Conservation (phyloP, 2,888 invertebrate genomes). For the Nyleta sp. region DNA sequence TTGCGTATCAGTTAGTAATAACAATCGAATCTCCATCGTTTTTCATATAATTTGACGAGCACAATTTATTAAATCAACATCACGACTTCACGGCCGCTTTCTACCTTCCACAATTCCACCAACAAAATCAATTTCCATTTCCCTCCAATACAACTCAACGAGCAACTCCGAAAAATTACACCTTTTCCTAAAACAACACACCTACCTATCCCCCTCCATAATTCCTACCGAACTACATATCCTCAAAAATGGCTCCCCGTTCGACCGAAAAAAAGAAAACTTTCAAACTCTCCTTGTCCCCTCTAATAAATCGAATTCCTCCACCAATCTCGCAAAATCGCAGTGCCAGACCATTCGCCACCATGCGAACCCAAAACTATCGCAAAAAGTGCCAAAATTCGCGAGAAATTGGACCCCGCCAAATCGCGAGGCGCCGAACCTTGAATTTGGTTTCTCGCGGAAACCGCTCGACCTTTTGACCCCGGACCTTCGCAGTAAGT, state of each 20-base stretch:
- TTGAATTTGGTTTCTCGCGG: slow-evolving; percentile 10
- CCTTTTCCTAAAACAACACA: no score
- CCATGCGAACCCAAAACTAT: neutral
- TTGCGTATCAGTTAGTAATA: no score
- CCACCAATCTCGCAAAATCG: slow-evolving; percentile 6
- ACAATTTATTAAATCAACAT: no score
- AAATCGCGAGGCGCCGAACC: slow-evolving; percentile 5
- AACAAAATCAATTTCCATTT: no score
- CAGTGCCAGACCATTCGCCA: slow-evolving; percentile 24
- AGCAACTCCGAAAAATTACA: no score
- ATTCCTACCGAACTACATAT: neutral
- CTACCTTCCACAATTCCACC: no score
- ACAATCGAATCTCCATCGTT: no score
- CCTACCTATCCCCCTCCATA: no score
- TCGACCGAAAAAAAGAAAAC: slow-evolving; percentile 4
- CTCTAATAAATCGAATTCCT: slow-evolving; percentile 2
- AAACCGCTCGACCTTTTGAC: slow-evolving; percentile 11
- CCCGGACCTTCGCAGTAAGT: neutral
- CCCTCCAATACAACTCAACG: no score
- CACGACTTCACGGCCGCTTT: no score
- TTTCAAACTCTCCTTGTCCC: slow-evolving; percentile 8
- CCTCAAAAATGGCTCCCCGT: slow-evolving; percentile 2
- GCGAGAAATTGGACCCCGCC: neutral
- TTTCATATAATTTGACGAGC: no score
- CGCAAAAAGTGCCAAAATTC: slow-evolving; percentile 8